Base-by-base conservation (phyloP, 2,797 vertebrate genomes). In the Vireo griseus region DNA sequence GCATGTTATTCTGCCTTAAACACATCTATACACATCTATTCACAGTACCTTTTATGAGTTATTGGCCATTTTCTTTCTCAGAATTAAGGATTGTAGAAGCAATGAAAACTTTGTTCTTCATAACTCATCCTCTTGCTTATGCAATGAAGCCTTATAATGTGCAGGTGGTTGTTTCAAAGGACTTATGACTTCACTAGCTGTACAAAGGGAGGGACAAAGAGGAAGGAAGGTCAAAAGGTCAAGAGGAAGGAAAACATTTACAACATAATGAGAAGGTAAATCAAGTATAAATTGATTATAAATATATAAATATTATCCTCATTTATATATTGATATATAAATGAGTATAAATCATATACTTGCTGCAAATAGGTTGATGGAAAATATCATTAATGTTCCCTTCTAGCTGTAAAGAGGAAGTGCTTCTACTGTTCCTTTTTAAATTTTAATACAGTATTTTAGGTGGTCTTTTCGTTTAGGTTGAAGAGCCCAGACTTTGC, bases 101-200 rank as follows among this genome's bases (percentile, higher is more conserved):
- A 95, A 89, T 16, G 28, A 90, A 85, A 82, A 92, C 67, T 97
- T 95, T 95, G 62, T 94, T 97, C 94, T 96, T 96, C 90, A 88
- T 97, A 96, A 97, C 92, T 97, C 95, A 96, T 94, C 87, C 86
- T 86, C 83, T 96, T 97, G 71, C 83, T 96, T 96, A 86, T 88
- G 89, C 76, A 96, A 55, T 82, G 83, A 95, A 96, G 83, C 80
- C 78, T 94, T 95, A 68, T 94, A 96, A 96, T 93, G 90, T 95
- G 88, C 48, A 95, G 58, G 54, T 51, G 90, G 86, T 77, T 90
- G 77, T 93, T 97, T 96, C 85, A 88, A 50, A 94, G 82, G 67
- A 95, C 73, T 94, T 92, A 91, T 15, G 87, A 94, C 95, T 97
- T 96, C 76, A 48, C 77, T 71, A 61, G 65, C 87, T 89, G 26